Percentiles rank a stretch among this genome's conserved stretches.
Conservation (phyloP, 2,797 vertebrate genomes). For the Sphenopsis melanotis region DNA sequence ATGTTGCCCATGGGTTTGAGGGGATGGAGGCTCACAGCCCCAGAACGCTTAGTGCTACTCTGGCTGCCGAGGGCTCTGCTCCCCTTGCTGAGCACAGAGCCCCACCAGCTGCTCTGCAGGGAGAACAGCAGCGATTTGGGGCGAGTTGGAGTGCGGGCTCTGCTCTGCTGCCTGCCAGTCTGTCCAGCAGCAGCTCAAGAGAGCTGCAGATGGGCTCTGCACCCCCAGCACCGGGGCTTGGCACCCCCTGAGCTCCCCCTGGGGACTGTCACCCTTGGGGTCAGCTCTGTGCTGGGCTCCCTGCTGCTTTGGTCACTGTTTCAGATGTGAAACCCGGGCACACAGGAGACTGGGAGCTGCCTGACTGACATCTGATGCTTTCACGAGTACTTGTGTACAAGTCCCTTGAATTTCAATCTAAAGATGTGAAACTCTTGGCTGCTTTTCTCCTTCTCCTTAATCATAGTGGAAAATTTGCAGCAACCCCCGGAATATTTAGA, state of each 20-base stretch:
- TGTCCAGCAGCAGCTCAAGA: neutral
- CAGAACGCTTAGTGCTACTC: accelerated
- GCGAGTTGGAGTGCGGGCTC: accelerated
- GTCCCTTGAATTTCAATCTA: neutral
- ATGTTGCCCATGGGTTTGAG: accelerated
- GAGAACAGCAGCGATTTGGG: neutral
- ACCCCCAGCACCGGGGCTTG: neutral
- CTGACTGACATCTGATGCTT: neutral
- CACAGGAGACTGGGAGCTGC: neutral
- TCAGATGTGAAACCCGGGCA: neutral
- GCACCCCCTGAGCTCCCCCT: accelerated
- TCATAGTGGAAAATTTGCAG: neutral
- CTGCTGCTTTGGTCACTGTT: neutral
- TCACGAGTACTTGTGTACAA: neutral
- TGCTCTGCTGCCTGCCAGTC: neutral
- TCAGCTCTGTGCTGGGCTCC: neutral
- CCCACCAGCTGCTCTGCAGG: neutral
- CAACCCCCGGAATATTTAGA: neutral
- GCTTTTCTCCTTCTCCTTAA: neutral
- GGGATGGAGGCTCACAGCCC: neutral
- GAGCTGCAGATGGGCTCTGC: neutral
- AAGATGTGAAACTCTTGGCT: neutral
- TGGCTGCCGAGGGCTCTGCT: neutral
- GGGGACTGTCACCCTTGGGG: accelerated
- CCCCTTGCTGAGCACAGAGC: neutral